Evolutionary conservation across 92 coral and sea anemone genomes (phyloP), one percentile per base, ranked within the genome.

Genomic region (Galaxea fascicularis): DNA sequence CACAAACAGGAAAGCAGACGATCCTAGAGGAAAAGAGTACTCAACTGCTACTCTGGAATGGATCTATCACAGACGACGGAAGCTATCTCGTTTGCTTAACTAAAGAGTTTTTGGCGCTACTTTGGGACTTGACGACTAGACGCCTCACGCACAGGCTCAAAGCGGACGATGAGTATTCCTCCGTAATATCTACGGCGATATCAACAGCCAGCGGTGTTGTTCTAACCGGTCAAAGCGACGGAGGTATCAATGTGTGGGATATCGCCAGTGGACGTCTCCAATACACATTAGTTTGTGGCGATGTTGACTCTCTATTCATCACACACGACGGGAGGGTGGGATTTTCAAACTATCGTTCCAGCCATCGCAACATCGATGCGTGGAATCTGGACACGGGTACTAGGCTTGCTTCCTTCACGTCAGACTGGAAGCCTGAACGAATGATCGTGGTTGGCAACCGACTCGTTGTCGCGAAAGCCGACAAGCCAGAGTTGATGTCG

Each of bases 361-460:
- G 83, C 62, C 82, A 76, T 69, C 79, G 88, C 45, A 87, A 73
- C 71, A 87, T 90, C 12, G 93, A 87, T 39, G 91, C 91, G 13
- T 90, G 93, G 93, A 90, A 89, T 53, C 73, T 93, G 39, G 79
- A 64, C 49, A 89, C 77, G 15, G 94, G 98, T 5, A 64, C 74
- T 47, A 88, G 79, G 72, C 84, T 93, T 6, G 98, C 98, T 26
- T 73, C 98, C 14, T 93, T 93, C 84, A 93, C 98, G 10, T 91
- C 93, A 28, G 98, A 93, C 53, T 90, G 93, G 93, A 90, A 90
- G 65, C 93, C 93, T 14, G 93, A 90, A 70, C 75, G 85, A 24
- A 71, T 90, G 44, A 54, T 41, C 9, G 72, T 87, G n/a, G 74
- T 76, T 16, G 93, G 93, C n/a, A 86, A 65, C 30, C 59, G 71